Evolutionary conservation across 2,888 invertebrate genomes (phyloP).

Genomic region (Zootermopsis nevadensis): DNA sequence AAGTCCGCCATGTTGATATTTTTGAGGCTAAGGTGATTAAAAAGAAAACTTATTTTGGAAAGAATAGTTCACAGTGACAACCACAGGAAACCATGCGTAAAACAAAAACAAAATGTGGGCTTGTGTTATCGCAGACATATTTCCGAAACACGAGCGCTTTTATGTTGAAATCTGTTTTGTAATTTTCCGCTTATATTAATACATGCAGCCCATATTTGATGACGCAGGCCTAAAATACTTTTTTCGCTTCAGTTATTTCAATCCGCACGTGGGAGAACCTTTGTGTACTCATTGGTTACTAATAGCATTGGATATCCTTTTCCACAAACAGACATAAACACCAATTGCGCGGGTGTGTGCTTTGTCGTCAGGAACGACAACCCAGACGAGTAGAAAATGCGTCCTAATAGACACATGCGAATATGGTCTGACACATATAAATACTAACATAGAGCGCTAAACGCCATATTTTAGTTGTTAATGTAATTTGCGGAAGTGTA

Average conservation of each 20-base stretch:
- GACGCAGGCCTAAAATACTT: not conserved
- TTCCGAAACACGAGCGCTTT: too few species aligned
- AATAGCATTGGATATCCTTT: constrained; percentile 2
- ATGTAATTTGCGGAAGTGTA: constrained; percentile 20
- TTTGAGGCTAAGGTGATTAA: too few species aligned
- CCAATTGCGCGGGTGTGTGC: not conserved
- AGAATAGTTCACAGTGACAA: too few species aligned
- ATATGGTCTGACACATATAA: constrained; percentile 14
- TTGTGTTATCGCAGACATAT: too few species aligned
- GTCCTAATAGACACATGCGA: constrained; percentile 13
- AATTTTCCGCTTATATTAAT: not conserved
- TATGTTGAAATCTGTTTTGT: not conserved
- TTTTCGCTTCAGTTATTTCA: not conserved
- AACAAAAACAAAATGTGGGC: too few species aligned
- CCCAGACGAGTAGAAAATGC: constrained; percentile 31
- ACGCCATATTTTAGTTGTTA: constrained; percentile 38
- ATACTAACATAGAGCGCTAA: constrained; percentile 12
- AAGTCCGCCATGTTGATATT: too few species aligned
- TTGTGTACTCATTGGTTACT: constrained; percentile 15
- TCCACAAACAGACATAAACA: not conserved
- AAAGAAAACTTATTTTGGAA: too few species aligned
- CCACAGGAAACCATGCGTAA: too few species aligned
- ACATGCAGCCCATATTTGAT: not conserved
- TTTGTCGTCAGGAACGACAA: constrained; percentile 3
- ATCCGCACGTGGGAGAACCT: not conserved